Evolutionary conservation across 2,888 invertebrate genomes (phyloP).

Genomic region (Synanthedon andrenaeformis): DNA sequence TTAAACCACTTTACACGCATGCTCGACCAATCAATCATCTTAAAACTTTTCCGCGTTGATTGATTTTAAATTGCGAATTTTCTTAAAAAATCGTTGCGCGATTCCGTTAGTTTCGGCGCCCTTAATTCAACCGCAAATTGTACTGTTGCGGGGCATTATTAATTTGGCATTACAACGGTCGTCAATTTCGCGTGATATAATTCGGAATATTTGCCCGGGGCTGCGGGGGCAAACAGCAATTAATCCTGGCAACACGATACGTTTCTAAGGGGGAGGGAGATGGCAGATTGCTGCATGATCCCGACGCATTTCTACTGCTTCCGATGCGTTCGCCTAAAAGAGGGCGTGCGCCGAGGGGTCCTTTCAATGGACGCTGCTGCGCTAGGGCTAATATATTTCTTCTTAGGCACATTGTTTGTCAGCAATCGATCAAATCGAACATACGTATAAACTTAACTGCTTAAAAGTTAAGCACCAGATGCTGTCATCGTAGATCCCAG

Average conservation of each 20-base stretch:
- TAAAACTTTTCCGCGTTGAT: not conserved
- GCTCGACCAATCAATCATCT: not conserved
- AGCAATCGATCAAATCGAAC: constrained; percentile 26
- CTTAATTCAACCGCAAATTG: constrained; percentile 21
- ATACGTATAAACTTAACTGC: not conserved
- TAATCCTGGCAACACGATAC: constrained; percentile 65
- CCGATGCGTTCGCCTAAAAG: constrained; percentile 36
- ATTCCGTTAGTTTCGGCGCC: constrained; percentile 1
- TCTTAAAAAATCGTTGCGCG: not conserved
- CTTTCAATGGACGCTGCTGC: constrained; percentile 30
- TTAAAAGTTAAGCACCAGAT: no score
- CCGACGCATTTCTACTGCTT: constrained; percentile 62
- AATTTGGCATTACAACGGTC: constrained; percentile 52
- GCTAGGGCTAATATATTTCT: constrained; percentile 40
- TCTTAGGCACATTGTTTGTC: constrained; percentile 38
- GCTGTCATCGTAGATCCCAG: no score
- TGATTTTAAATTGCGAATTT: not conserved
- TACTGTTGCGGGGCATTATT: constrained; percentile 34
- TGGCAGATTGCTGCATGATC: constrained; percentile 59
- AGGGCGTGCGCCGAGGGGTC: constrained; percentile 32
- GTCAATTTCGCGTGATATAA: constrained; percentile 58
- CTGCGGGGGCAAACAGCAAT: constrained; percentile 58
- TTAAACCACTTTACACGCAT: not conserved
- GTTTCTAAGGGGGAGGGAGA: constrained; percentile 28
- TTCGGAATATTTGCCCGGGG: constrained; percentile 43